Evolutionary conservation across 2,888 invertebrate species (phyloP), one percentile per base, ranked within the genome.

Genomic region (Cataglyphis altisquamis): DNA sequence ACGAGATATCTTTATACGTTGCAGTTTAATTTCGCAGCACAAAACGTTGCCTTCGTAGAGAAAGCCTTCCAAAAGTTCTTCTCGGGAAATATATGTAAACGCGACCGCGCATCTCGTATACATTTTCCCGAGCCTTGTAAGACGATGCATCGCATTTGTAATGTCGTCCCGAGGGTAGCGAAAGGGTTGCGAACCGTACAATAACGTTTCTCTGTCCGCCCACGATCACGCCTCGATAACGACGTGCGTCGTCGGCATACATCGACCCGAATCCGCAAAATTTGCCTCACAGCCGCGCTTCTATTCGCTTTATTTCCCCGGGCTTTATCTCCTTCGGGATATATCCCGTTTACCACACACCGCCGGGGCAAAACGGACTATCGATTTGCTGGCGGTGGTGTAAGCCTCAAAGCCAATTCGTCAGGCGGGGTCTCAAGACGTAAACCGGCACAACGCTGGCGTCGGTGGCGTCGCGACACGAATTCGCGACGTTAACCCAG

Each of bases 401-500:
- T 80, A 72, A 86, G 85, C 82, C 73, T 88, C 84, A 86, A 87
- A 88, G 89, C 82, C 88, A 84, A 86, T 86, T 87, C 85, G 81
- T 72, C 67, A 73, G 63, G 60, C 21, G 6, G 32, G 41, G 64
- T 70, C 70, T 55, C 86, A 80, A 80, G 87, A 84, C 60, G 86
- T 52, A n/a, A 52, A 52, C n/a, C 85, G 86, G 48, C 12, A 39
- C 68, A 62, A 25, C 21, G 73, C 25, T 21, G 77, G 66, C 66
- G 74, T 55, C 80, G 84, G 80, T 83, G 85, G 84, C 89, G 86
- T 83, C 48, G 48, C 91, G 91, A 89, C 92, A 90, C 92, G 89
- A 91, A 91, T 91, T 89, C 85, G 86, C 88, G 85, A 90, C 89
- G 91, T 91, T 94, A 93, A 93, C 94, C 93, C 89, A 93, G 90